These are phyloP conservation scores for Brachyistius frenatus DNA, from an alignment of 2,113 vertebrate species.

Conservation along the genomic window DNA sequence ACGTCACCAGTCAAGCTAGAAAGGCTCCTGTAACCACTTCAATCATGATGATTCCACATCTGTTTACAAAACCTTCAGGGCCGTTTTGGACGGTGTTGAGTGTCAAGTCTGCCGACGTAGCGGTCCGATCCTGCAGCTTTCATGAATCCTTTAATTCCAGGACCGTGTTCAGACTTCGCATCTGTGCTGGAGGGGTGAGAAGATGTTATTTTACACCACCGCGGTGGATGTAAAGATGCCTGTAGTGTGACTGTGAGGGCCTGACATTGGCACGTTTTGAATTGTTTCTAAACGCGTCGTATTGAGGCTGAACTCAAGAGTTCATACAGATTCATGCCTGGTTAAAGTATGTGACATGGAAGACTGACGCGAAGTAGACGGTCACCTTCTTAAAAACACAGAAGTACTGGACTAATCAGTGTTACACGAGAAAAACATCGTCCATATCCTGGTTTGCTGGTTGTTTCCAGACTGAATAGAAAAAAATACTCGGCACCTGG, in stretches of 20 bases:
- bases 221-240: too few relatives aligned
- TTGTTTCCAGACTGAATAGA: slow-evolving; percentile 29
- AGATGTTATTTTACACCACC: background rate
- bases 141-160: slow-evolving; percentile 32
- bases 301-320: background rate
- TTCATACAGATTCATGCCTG: slow-evolving; percentile 17
- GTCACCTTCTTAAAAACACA: background rate
- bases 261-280: slow-evolving; percentile 11
- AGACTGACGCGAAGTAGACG: slow-evolving; percentile 22
- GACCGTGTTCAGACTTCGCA: slow-evolving; percentile 11
- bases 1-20: background rate
- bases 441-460: slow-evolving; percentile 21
- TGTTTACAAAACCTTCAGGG: slow-evolving; percentile 63
- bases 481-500: slow-evolving; percentile 13
- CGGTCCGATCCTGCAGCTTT: background rate
- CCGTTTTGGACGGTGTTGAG: slow-evolving; percentile 35
- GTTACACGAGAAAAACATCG: background rate
- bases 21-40: slow-evolving; percentile 27
- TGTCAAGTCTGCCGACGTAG: background rate
- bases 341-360: slow-evolving; percentile 14
- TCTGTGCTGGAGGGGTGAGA: slow-evolving; percentile 3
- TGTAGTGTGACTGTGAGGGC: background rate
- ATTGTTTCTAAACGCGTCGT: background rate
- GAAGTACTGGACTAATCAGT: too few relatives aligned
- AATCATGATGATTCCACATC: slow-evolving; percentile 21